A percentile compares a stretch with the other conserved stretches of the same genome.
Conservation (phyloP, 2,888 invertebrate genomes). For the Acheta domesticus region DNA sequence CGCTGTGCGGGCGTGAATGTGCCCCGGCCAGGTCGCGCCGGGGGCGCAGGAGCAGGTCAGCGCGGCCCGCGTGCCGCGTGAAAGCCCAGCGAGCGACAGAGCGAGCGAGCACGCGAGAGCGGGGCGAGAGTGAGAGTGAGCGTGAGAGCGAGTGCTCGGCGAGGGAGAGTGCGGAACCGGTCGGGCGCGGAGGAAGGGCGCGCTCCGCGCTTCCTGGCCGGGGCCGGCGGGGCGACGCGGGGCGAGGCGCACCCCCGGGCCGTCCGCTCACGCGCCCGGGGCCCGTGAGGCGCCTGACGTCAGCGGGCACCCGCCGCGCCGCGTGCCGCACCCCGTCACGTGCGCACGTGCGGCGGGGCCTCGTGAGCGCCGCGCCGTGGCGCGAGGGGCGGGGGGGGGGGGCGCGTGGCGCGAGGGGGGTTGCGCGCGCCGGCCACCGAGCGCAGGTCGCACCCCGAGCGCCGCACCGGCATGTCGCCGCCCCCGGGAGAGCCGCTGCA, state of each 20-base stretch:
- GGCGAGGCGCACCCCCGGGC: neutral
- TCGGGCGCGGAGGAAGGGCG: neutral
- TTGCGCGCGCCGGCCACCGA: slow-evolving; percentile 43
- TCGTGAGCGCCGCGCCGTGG: slow-evolving; percentile 41
- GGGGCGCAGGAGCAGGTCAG: neutral
- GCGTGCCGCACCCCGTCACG: slow-evolving; percentile 21
- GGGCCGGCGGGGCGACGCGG: neutral
- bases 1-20: no score
- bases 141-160: neutral
- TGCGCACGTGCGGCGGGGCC: slow-evolving; percentile 23
- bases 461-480: slow-evolving; percentile 48
- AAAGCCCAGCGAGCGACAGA: neutral
- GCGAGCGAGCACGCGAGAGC: neutral
- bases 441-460: slow-evolving; percentile 44
- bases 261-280: neutral
- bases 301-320: neutral
- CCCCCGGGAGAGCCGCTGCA: slow-evolving; percentile 39
- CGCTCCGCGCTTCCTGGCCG: neutral
- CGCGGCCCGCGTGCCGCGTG: neutral
- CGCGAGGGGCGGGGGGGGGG: slow-evolving; percentile 43
- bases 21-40: neutral
- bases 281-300: neutral
- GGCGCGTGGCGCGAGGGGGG: neutral
- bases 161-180: neutral
- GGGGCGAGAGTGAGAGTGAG: neutral